Evolutionary conservation across 2,797 vertebrate genomes (phyloP).

Genomic region (Microcaecilia unicolor): DNA sequence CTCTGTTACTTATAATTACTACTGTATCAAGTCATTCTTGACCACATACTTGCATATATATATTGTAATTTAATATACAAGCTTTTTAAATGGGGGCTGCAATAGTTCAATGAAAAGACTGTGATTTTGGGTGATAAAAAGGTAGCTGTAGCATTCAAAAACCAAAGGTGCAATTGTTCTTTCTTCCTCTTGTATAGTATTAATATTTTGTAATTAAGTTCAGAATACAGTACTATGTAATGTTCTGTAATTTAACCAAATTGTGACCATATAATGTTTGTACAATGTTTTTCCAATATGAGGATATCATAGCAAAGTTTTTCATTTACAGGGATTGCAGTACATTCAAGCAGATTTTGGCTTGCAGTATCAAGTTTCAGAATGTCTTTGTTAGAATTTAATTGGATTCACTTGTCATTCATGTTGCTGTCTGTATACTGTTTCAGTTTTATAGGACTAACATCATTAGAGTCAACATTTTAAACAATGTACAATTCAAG

Average conservation of each 20-base stretch:
- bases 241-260: background rate
- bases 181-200: background rate
- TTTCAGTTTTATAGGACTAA: no score
- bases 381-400: background rate
- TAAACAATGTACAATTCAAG: no score
- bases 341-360: background rate
- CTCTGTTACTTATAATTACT: constrained; percentile 22
- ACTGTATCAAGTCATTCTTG: constrained; percentile 23
- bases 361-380: background rate
- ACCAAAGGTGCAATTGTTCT: background rate
- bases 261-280: background rate
- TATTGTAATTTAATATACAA: constrained; percentile 9
- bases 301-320: background rate
- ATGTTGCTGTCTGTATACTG: no score
- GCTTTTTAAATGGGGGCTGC: constrained; percentile 1
- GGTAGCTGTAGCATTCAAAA: background rate
- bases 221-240: background rate
- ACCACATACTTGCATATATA: constrained; percentile 5
- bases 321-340: background rate
- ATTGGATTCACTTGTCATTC: no score
- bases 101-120: background rate
- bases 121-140: background rate
- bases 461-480: no score
- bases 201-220: background rate
- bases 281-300: background rate